Evolutionary conservation across 1,140 invertebrate species (phyloP), one percentile per base, ranked within the genome.

Genomic region (Neodiprion pinetum): DNA sequence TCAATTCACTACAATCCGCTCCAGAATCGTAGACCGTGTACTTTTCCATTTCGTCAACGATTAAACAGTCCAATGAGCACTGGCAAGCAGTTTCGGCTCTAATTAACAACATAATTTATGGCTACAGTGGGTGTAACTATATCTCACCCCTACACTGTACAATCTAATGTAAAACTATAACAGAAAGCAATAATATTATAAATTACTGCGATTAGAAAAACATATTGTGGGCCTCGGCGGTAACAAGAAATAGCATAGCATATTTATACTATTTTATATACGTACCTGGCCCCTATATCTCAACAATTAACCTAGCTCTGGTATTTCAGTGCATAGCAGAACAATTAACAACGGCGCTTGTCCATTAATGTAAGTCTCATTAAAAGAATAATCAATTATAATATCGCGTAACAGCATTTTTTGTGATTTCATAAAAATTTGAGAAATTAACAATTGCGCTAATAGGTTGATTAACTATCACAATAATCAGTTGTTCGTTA

Each of bases 11-110:
- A 84, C 80, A 83, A 84, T 84, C 77, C 81, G 75, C 79, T 72
- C 76, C 76, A 81, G 81, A 85, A 85, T 83, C 80, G 79, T 82
- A 85, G 79, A 83, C 82, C 82, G 73, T 84, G 78, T 83, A 82
- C 82, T 81, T 79, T 73, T 83, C 81, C 81, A 79, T 85, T 79
- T 84, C 82, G 82, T 84, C 82, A 84, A 82, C 81, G 80, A 80
- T 83, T 83, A 83, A 83, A 83, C 81, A 75, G 79, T 76, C 80
- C 77, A 79, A 70, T 77, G 72, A 78, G 76, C 82, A 72, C 53
- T 61, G 53, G 53, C 53, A 61, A 78, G 76, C 61, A 76, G 76
- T 76, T 74, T 75, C 9, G 67, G 40, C 67, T 69, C 17, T 21
- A 12, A 76, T 75, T 78, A 48, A 75, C 69, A 81, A 79, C 76